Evolutionary conservation across 2,113 vertebrate species (phyloP), one percentile per base, ranked within the genome.

Genomic region (Hippopotamus amphibius): DNA sequence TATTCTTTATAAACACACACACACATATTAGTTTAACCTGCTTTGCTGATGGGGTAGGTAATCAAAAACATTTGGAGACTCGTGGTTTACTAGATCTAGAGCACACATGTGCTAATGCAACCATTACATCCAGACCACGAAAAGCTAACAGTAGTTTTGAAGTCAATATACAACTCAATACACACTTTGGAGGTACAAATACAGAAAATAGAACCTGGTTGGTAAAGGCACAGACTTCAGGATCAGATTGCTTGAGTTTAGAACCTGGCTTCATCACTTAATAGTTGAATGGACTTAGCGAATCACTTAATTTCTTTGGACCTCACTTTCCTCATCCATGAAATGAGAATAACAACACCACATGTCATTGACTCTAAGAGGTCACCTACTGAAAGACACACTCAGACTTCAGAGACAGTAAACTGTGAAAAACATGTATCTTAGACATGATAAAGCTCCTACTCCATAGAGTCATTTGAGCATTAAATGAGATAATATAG

Each of bases 291-390:
- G 46, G 89, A 85, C 24, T 90, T 83, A 26, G 61, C 26, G 9
- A 91, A 88, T 86, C 33, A 63, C n/a, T 24, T 91, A 66, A 59
- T 85, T 96, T 94, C 22, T 84, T 86, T 85, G 57, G 66, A 43
- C 6, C 19, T 95, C 33, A 76, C 41, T 81, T 93, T 93, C 17
- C 37, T 71, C 43, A 61, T 61, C 5, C 26, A 28, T 82, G 53
- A 88, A 95, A 96, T 59, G 65, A 37, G 43, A 43, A 92, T 22
- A 93, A n/a, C 14, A 88, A 48, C 43, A 84, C 17, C 28, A 72
- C 7, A 50, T 80, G 14, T 65, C 50, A 90, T 43, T 88, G 55
- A 88, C 63, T 69, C 46, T 85, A 93, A 96, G 50, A 93, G 71
- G 21, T 8, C 50, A 81, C 61, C 46, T 89, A 90, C 2, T 94